phyloP scores from a whole-genome alignment of 1,140 invertebrate genomes.

The Panagrolaimus sp. region DNA sequence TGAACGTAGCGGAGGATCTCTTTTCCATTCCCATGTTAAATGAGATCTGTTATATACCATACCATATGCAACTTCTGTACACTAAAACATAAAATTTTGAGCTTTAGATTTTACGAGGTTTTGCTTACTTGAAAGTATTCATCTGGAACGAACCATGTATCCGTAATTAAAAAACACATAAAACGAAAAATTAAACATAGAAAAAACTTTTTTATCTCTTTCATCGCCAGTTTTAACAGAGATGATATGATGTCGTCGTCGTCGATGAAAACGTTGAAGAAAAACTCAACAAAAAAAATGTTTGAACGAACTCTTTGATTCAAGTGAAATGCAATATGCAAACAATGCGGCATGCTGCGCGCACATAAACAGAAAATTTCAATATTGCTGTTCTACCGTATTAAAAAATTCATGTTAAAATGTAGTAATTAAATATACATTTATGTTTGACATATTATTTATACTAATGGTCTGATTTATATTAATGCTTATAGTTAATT shows the following conservation, averaged over 20 bases:
- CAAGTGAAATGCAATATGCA: too few species aligned
- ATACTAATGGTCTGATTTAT: too few species aligned
- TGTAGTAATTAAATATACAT: too few species aligned
- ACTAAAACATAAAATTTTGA: conserved; percentile 26
- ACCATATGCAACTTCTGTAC: conserved; percentile 38
- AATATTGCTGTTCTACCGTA: too few species aligned
- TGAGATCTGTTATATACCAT: conserved; percentile 32
- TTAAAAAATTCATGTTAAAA: too few species aligned
- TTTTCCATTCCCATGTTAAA: conserved; percentile 39
- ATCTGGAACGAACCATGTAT: conserved; percentile 43
- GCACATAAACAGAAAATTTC: too few species aligned
- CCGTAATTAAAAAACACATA: conserved; percentile 24
- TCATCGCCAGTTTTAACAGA: not conserved
- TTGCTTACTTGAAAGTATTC: conserved; percentile 36
- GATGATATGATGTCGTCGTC: not conserved
- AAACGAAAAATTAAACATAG: conserved; percentile 29
- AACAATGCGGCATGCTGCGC: too few species aligned
- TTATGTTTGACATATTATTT: too few species aligned
- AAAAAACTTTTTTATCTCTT: conserved; percentile 20
- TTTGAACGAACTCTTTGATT: too few species aligned
- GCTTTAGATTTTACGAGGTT: not conserved
- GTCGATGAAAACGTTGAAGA: too few species aligned
- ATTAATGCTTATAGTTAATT: too few species aligned
- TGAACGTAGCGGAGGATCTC: conserved; percentile 27
- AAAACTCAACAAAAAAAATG: too few species aligned